phyloP scores from a whole-genome alignment of 2,797 vertebrate genomes.

The Hipposideros larvatus region DNA sequence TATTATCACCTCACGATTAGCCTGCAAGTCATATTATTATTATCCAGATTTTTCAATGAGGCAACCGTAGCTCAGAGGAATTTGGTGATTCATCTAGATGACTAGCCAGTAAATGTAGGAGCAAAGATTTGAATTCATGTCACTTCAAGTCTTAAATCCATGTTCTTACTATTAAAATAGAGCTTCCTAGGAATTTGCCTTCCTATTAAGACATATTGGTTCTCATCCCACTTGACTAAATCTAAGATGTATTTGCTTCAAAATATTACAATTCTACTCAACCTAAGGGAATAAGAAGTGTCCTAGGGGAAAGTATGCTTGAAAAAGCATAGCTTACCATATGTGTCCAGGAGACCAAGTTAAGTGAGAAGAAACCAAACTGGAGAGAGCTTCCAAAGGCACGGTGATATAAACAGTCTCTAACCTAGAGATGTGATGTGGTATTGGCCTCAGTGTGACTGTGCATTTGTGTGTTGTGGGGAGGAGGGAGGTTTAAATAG shows the following conservation, averaged over 20 bases:
- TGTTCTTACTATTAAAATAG: background rate
- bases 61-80: background rate
- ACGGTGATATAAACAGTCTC: background rate
- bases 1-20: background rate
- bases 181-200: background rate
- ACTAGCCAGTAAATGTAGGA: background rate
- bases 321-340: conserved; percentile 24
- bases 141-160: background rate
- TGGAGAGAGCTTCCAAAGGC: conserved; percentile 17
- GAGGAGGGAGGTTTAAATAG: background rate
- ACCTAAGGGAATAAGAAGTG: conserved; percentile 47
- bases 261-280: conserved; percentile 17
- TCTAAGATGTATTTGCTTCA: conserved; percentile 40
- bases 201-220: background rate
- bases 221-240: conserved; percentile 47
- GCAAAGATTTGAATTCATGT: background rate
- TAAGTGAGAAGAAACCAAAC: conserved; percentile 25
- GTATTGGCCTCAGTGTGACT: background rate
- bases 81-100: background rate
- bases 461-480: background rate
- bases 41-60: background rate
- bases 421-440: background rate
- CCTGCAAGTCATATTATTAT: background rate
- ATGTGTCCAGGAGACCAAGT: conserved; percentile 40
- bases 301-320: conserved; percentile 45